phyloP scores from a whole-genome alignment of 1,140 invertebrate genomes.

The Pararge aegeria region DNA sequence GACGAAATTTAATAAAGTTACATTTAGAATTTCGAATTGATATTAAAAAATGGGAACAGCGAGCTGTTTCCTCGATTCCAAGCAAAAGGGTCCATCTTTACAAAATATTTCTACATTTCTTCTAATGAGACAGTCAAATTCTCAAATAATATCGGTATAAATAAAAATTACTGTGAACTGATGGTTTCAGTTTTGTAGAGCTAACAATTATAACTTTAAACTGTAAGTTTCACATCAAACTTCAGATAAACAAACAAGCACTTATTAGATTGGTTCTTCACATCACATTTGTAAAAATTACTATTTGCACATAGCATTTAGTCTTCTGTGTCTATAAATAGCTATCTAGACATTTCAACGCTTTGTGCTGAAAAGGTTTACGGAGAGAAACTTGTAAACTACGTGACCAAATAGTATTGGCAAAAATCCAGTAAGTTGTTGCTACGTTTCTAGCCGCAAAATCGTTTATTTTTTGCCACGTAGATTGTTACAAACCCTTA shows the following conservation, averaged over 20 bases:
- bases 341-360: not conserved
- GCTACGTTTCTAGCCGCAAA: not conserved
- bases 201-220: too few species aligned
- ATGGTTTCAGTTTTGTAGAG: too few species aligned
- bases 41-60: conserved; percentile 22
- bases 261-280: too few species aligned
- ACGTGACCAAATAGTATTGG: conserved; percentile 8
- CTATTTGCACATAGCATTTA: too few species aligned
- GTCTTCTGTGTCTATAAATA: too few species aligned
- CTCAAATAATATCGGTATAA: too few species aligned
- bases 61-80: not conserved
- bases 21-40: conserved; percentile 14
- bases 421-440: conserved; percentile 1
- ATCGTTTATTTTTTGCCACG: not conserved
- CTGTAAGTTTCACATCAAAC: too few species aligned
- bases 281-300: too few species aligned
- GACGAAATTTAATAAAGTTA: conserved; percentile 31
- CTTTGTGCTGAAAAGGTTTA: not conserved
- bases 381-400: not conserved
- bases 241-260: too few species aligned
- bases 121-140: not conserved
- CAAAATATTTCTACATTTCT: not conserved
- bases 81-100: not conserved
- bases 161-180: too few species aligned
- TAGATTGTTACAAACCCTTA: not conserved